Evolutionary conservation across 2,113 vertebrate species (phyloP).

Genomic region (Hydrochoerus hydrochaeris): DNA sequence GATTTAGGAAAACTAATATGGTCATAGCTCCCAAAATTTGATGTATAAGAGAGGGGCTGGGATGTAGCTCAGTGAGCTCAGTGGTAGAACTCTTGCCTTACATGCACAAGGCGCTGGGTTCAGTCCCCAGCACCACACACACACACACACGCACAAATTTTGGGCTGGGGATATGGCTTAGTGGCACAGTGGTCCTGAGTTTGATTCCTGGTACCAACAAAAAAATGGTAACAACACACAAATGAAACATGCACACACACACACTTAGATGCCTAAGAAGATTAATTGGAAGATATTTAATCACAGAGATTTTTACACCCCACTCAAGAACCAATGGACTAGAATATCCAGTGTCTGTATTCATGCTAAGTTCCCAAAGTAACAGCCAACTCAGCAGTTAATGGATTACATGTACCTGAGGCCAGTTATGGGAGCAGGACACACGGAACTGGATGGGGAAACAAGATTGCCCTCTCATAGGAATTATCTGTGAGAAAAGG

Average conservation of each 20-base stretch:
- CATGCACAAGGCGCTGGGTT: too few species aligned
- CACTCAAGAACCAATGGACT: not conserved
- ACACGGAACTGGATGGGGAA: not conserved
- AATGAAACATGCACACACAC: too few species aligned
- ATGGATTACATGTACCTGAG: not conserved
- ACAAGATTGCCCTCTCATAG: not conserved
- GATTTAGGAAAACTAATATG: conserved; percentile 14
- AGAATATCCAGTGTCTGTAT: not conserved
- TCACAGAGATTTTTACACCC: not conserved
- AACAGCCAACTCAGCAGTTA: not conserved
- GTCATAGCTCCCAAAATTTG: not conserved
- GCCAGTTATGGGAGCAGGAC: not conserved
- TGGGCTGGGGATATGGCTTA: too few species aligned
- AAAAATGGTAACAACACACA: too few species aligned
- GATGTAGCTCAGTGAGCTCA: too few species aligned
- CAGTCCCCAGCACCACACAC: too few species aligned
- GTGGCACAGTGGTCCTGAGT: too few species aligned
- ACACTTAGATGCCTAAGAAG: too few species aligned
- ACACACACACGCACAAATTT: too few species aligned
- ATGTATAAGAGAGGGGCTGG: too few species aligned
- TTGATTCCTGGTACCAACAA: too few species aligned
- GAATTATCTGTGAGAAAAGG: not conserved
- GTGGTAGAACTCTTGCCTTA: too few species aligned
- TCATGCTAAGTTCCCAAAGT: not conserved
- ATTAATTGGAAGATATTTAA: not conserved